Base-by-base conservation (phyloP, 2,888 invertebrate species). In the Drosophila diplacantha region DNA sequence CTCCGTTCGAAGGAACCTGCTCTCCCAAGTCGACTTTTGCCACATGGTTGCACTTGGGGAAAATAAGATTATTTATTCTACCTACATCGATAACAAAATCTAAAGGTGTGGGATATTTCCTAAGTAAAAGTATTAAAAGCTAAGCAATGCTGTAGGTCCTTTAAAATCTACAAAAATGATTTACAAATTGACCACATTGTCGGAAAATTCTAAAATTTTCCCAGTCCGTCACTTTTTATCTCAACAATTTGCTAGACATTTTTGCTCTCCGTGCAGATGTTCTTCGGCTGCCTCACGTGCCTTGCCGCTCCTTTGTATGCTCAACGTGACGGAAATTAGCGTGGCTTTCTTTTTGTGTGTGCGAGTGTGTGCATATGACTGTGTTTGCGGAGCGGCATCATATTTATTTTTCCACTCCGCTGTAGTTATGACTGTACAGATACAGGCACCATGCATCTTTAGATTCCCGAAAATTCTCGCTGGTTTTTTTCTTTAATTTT, bases 261-360 rank as follows among this genome's bases (percentile, higher is more conserved):
- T n/a, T 35, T 37, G n/a, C 20, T 29, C 16, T 5, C 35, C 3
- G 52, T 55, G 54, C 39, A 65, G 32, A 49, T 47, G 49, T 69
- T 58, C 55, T 60, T 64, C 47, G 70, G 66, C 16, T 60, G 58
- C 68, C 78, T 67, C 73, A 81, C 83, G 79, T 81, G 66, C 69
- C 65, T 56, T 67, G 77, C 66, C 69, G 58, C 68, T 74, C 67
- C 83, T 83, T 81, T 82, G 83, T 84, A 70, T 81, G 81, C 81
- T 71, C 81, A 84, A 81, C 84, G 81, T 81, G 81, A 82, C 83
- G 83, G 81, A 81, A 81, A 81, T 81, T 83, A 81, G 80, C 80
- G 80, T 77, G 39, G 59, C 58, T 43, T 57, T 37, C 57, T 44
- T 60, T 41, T 63, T 14, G 0, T 63, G 52, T 75, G 63, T 59